A percentile compares a stretch with the other conserved stretches of the same genome.
Conservation (phyloP, 2,888 invertebrate genomes). For the Lithophane ornitopus region DNA sequence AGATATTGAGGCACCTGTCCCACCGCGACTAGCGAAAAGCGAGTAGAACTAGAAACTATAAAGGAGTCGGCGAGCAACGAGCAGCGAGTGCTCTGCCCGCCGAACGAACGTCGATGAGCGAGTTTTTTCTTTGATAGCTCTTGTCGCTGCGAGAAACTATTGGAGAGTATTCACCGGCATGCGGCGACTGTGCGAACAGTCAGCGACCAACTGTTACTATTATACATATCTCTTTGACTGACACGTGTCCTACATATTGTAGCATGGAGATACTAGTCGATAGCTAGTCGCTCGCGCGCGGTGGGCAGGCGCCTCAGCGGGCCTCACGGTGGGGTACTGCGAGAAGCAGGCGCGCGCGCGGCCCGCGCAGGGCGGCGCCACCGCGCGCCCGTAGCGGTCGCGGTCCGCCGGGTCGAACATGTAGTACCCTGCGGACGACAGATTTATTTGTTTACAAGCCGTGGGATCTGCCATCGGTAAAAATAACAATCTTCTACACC, state of each 20-base stretch:
- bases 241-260: neutral
- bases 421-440: slow-evolving; percentile 85
- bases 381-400: slow-evolving; percentile 88
- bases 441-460: no score
- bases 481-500: no score
- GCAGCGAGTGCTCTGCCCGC: neutral
- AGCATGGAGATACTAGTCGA: neutral
- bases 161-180: no score
- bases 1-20: no score
- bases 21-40: neutral
- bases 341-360: slow-evolving; percentile 84
- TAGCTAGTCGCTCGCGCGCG: neutral
- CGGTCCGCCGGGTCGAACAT: slow-evolving; percentile 91
- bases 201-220: neutral
- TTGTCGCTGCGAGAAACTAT: no score
- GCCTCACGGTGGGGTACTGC: slow-evolving; percentile 80
- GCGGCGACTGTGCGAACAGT: no score
- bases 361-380: slow-evolving; percentile 84
- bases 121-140: no score
- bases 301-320: neutral
- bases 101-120: neutral
- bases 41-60: neutral
- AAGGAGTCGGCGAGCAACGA: neutral
- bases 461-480: no score
- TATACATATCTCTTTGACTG: neutral